Percentiles rank a stretch among this genome's conserved stretches.
Conservation (phyloP, 1,140 invertebrate genomes). For the Drosophila insularis region DNA sequence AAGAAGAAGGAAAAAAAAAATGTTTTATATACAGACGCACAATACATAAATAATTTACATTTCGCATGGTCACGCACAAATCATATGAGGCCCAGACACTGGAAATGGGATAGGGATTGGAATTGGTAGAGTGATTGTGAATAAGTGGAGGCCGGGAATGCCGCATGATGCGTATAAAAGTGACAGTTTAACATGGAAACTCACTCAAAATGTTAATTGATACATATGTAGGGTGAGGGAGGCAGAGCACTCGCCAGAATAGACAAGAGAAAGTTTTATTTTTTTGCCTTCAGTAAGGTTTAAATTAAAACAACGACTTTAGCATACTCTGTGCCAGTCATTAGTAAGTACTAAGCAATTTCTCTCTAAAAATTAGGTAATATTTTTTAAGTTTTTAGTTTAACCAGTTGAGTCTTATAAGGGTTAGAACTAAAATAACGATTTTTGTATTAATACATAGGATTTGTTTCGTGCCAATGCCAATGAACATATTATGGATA, state of each 20-base stretch:
- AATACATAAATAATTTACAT: slow-evolving; percentile 76
- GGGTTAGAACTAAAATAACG: no score
- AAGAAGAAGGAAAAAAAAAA: slow-evolving; percentile 22
- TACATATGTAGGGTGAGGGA: slow-evolving; percentile 44
- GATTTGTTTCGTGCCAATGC: no score
- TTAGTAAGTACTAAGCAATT: no score
- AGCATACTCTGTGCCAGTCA: not conserved
- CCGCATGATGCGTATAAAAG: slow-evolving; percentile 73
- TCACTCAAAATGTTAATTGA: slow-evolving; percentile 79
- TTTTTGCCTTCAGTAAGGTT: not conserved
- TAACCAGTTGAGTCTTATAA: no score
- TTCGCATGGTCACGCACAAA: slow-evolving; percentile 79
- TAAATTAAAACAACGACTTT: not conserved
- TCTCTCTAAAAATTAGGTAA: no score
- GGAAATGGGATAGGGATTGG: slow-evolving; percentile 25
- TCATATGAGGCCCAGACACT: slow-evolving; percentile 53
- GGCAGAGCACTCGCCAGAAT: not conserved
- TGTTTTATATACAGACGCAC: slow-evolving; percentile 44
- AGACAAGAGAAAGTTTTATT: slow-evolving; percentile 25
- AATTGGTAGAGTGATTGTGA: slow-evolving; percentile 12
- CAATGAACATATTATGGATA: no score
- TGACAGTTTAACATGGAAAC: slow-evolving; percentile 77
- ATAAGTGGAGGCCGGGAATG: slow-evolving; percentile 12
- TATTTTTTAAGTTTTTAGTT: no score
- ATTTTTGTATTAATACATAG: no score